phyloP scores from a whole-genome alignment of 35 echinoderm and acorn worm genomes.

The Acanthaster planci region DNA sequence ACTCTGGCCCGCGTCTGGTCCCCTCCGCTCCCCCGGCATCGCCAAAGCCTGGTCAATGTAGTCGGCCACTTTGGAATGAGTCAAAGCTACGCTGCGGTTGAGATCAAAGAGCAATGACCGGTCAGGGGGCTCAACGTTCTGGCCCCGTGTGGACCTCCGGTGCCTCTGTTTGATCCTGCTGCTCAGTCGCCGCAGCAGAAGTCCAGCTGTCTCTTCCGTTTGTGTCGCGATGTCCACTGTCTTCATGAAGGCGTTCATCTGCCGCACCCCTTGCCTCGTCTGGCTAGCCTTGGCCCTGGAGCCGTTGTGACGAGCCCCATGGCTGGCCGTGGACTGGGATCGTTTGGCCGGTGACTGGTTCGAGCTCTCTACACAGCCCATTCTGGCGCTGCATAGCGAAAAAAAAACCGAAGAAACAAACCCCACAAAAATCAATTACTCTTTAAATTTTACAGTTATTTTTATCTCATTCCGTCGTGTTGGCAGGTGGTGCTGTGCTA shows the following conservation, averaged over 20 bases:
- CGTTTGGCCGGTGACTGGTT: background rate
- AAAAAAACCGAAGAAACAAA: background rate
- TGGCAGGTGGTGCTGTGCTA: too few species aligned
- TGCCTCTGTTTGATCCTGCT: constrained; percentile 14
- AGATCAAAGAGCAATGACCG: background rate
- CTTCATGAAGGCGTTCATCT: background rate
- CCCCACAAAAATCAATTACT: too few species aligned
- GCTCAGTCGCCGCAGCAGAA: background rate
- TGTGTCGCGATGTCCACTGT: constrained; percentile 1
- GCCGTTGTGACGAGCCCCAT: background rate
- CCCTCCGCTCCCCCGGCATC: background rate
- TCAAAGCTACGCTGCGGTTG: background rate
- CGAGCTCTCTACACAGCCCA: constrained; percentile 7
- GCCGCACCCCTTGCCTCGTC: background rate
- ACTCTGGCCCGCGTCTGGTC: background rate
- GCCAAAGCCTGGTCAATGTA: background rate
- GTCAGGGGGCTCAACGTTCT: background rate
- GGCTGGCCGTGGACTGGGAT: background rate
- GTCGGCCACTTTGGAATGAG: background rate
- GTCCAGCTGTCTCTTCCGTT: background rate
- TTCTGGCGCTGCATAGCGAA: background rate
- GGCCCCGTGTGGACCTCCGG: background rate
- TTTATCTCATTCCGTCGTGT: too few species aligned
- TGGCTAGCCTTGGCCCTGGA: background rate
- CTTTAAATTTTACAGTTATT: too few species aligned